Conservation (phyloP, 2,113 vertebrate species). For the Mormyrus lacerda region DNA sequence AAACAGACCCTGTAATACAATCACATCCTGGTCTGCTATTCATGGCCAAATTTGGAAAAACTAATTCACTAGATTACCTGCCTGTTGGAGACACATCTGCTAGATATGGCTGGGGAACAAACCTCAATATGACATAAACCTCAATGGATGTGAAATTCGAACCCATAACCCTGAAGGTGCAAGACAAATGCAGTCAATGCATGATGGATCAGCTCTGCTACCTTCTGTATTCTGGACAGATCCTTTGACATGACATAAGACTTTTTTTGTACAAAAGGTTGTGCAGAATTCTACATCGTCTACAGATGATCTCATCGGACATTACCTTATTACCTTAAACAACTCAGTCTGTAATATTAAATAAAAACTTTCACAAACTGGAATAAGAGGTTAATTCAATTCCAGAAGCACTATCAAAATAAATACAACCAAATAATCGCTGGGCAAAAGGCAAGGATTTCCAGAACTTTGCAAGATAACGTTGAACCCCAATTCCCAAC, state of each 20-base stretch:
- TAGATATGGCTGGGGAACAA: neutral
- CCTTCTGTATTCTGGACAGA: no score
- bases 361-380: neutral
- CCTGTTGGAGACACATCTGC: neutral
- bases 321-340: neutral
- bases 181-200: neutral
- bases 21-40: no score
- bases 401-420: neutral
- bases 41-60: no score
- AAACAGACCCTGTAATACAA: no score
- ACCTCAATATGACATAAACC: neutral
- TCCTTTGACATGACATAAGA: no score
- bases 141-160: neutral
- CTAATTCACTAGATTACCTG: no score
- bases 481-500: neutral
- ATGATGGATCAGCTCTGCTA: neutral
- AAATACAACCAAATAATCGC: neutral
- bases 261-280: no score
- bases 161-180: neutral
- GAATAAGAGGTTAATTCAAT: neutral
- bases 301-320: no score
- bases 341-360: neutral
- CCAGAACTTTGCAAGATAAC: neutral
- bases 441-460: neutral
- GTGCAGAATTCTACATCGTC: no score